phyloP scores from a whole-genome alignment of 30 jellyfish, hydroid and myxozoan genomes.

The Clytia hemisphaerica region DNA sequence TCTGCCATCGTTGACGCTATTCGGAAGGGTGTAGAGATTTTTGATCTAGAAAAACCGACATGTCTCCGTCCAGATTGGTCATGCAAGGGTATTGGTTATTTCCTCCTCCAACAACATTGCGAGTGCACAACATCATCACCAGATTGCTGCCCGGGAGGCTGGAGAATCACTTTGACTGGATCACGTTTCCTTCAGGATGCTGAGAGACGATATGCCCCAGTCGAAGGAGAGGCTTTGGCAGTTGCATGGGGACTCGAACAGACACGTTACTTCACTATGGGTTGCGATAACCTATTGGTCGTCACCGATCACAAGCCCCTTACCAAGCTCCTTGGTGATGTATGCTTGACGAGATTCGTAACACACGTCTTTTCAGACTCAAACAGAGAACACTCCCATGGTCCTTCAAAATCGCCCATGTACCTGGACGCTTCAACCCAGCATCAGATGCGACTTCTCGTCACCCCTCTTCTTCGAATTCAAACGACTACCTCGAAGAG shows the following conservation, averaged over 20 bases:
- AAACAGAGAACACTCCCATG: slow-evolving; percentile 15
- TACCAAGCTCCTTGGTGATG: slow-evolving; percentile 11
- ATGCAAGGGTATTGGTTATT: too few relatives aligned
- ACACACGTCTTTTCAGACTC: neutral
- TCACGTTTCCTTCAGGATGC: too few relatives aligned
- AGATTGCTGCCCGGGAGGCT: neutral
- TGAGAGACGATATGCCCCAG: slow-evolving; percentile 11
- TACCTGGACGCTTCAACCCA: neutral
- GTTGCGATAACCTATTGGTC: neutral
- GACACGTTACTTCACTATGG: slow-evolving; percentile 8
- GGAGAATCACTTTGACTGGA: neutral
- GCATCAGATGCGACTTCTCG: neutral
- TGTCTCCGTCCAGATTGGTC: slow-evolving; percentile 7
- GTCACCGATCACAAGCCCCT: slow-evolving; percentile 25
- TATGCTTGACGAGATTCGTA: neutral
- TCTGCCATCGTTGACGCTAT: slow-evolving; percentile 1
- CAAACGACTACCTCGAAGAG: neutral
- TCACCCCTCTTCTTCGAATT: neutral
- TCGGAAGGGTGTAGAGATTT: neutral
- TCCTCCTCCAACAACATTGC: neutral
- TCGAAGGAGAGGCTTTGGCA: slow-evolving; percentile 16
- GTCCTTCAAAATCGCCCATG: neutral
- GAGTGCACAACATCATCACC: neutral
- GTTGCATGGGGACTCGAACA: slow-evolving; percentile 22
- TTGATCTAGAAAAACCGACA: too few relatives aligned